phyloP scores from a whole-genome alignment of 2,113 vertebrate genomes.

The Tragelaphus scriptus region DNA sequence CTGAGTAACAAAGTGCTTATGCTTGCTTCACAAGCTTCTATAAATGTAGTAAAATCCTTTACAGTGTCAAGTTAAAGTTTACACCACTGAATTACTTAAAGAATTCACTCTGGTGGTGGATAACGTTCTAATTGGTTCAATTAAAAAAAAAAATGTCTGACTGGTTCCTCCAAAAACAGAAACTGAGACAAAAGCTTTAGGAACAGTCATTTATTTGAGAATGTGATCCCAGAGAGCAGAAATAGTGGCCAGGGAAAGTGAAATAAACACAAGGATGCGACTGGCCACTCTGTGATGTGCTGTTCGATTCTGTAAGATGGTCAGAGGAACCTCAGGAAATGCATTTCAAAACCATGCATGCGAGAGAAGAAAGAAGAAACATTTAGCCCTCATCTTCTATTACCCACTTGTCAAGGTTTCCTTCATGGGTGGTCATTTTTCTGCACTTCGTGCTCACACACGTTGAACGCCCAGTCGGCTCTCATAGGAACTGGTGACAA shows the following conservation, averaged over 20 bases:
- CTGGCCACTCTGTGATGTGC: neutral
- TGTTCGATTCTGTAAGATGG: neutral
- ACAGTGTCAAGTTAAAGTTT: neutral
- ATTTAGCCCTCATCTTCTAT: neutral
- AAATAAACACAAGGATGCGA: neutral
- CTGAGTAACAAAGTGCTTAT: neutral
- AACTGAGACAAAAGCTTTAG: neutral
- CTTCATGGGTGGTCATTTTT: neutral
- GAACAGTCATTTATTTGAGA: neutral
- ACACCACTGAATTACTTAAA: neutral
- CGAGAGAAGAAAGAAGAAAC: neutral
- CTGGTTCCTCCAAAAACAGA: neutral
- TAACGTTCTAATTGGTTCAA: neutral
- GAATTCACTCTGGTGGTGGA: neutral
- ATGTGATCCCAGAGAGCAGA: neutral
- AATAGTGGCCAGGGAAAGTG: neutral
- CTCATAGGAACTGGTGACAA: accelerated
- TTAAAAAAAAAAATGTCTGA: neutral
- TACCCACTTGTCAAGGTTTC: neutral
- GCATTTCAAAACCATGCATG: neutral
- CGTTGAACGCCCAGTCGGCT: neutral
- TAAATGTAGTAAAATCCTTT: neutral
- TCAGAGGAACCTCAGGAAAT: neutral
- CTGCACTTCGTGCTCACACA: neutral
- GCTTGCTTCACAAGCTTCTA: neutral